Evolutionary conservation across 2,113 vertebrate species (phyloP).

Genomic region (Coryphaenoides rupestris): DNA sequence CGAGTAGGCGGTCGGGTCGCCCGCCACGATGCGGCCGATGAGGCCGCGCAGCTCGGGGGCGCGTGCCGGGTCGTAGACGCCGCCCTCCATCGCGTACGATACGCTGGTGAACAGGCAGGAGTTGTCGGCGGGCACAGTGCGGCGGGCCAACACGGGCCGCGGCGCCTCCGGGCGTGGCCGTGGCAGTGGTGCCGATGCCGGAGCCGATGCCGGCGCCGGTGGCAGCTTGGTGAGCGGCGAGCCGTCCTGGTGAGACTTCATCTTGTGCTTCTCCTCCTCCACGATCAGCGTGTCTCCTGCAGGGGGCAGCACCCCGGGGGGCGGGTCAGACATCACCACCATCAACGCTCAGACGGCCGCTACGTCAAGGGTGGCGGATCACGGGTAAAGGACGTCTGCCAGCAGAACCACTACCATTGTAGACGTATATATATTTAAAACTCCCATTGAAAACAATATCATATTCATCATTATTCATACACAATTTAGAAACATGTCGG

Average conservation of each 20-base stretch:
- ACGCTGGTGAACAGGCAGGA: slow-evolving; percentile 98
- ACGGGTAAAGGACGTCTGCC: no score
- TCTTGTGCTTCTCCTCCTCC: slow-evolving; percentile 87
- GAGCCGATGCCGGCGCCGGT: no score
- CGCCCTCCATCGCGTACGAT: slow-evolving; percentile 91
- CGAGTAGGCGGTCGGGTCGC: slow-evolving; percentile 84
- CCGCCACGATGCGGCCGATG: slow-evolving; percentile 91
- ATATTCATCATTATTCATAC: no score
- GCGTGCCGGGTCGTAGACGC: slow-evolving; percentile 83
- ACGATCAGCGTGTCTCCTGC: slow-evolving; percentile 95
- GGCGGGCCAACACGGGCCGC: slow-evolving; percentile 75
- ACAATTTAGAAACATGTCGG: no score
- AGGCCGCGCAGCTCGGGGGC: slow-evolving; percentile 90
- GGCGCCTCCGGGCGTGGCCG: slow-evolving; percentile 63
- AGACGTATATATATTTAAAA: no score
- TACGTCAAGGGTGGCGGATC: no score
- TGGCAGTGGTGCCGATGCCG: no score
- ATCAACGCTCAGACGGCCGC: no score
- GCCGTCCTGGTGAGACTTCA: slow-evolving; percentile 59
- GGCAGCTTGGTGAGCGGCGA: slow-evolving; percentile 65
- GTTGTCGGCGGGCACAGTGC: slow-evolving; percentile 91
- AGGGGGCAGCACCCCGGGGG: slow-evolving; percentile 8
- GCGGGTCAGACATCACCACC: no score
- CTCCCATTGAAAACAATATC: no score
- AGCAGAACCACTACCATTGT: no score